Evolutionary conservation across 2,888 invertebrate genomes (phyloP).

Genomic region (Microctonus brassicae): DNA sequence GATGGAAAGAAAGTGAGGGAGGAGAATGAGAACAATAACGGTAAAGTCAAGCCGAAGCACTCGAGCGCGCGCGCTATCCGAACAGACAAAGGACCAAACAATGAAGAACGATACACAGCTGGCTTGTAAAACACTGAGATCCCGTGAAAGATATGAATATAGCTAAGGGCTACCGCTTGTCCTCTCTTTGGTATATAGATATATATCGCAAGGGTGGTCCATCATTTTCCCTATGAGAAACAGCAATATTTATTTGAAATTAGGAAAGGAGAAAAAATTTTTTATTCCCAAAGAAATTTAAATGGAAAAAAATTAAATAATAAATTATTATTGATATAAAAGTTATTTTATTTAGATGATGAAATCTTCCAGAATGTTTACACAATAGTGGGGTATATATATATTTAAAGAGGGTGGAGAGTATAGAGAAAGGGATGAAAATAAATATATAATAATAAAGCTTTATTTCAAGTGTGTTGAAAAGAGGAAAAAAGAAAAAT

Average conservation of each 20-base stretch:
- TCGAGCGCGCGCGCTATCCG: slow-evolving; percentile 52
- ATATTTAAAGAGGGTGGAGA: background rate
- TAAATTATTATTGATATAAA: too few relatives aligned
- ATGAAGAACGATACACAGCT: slow-evolving; percentile 61
- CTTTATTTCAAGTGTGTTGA: background rate
- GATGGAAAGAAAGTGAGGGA: slow-evolving; percentile 30
- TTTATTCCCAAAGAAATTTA: too few relatives aligned
- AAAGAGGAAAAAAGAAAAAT: background rate
- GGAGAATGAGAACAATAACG: slow-evolving; percentile 44
- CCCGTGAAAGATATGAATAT: slow-evolving; percentile 58
- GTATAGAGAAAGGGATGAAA: background rate
- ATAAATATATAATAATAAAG: background rate
- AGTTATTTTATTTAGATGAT: too few relatives aligned
- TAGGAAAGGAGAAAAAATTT: background rate
- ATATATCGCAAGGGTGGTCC: slow-evolving; percentile 40
- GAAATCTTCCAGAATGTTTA: too few relatives aligned
- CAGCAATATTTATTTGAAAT: slow-evolving; percentile 6
- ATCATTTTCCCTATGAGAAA: slow-evolving; percentile 21
- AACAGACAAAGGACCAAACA: slow-evolving; percentile 62
- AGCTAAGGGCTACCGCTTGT: slow-evolving; percentile 36
- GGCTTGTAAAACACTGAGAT: slow-evolving; percentile 68
- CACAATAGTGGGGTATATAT: too few relatives aligned
- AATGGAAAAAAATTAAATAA: too few relatives aligned
- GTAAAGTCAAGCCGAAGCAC: slow-evolving; percentile 63
- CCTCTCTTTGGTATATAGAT: slow-evolving; percentile 16